phyloP scores from a whole-genome alignment of 1,140 invertebrate species.

The Polypedilum vanderplanki region DNA sequence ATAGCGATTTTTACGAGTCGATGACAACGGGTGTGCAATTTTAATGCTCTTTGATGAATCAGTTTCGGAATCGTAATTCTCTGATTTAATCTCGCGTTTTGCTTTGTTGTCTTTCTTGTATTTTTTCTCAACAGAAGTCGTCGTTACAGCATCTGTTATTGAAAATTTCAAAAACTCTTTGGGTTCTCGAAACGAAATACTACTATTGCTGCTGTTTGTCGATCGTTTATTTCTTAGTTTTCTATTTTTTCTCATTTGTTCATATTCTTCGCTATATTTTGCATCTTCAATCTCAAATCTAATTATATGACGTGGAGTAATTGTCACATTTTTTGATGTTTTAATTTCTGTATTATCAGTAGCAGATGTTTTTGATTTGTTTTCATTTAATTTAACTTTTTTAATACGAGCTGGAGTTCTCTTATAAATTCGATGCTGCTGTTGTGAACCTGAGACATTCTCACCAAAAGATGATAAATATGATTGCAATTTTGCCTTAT shows the following conservation, averaged over 20 bases:
- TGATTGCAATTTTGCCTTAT: not conserved
- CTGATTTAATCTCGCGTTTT: not conserved
- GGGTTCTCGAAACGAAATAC: not conserved
- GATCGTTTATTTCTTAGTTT: not conserved
- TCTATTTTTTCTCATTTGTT: not conserved
- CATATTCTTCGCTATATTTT: conserved; percentile 22
- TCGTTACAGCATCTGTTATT: not conserved
- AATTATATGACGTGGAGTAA: not conserved
- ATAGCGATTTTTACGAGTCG: not conserved
- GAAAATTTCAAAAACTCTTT: conserved; percentile 5
- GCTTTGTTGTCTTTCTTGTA: not conserved
- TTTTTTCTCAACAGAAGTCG: not conserved
- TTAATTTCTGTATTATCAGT: not conserved
- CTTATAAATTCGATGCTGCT: not conserved
- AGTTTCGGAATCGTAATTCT: not conserved
- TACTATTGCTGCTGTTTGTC: not conserved
- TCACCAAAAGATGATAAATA: conserved; percentile 12
- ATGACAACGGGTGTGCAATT: conserved; percentile 15
- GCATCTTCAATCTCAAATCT: conserved; percentile 18
- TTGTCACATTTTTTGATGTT: not conserved
- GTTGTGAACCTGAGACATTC: not conserved
- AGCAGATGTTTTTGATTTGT: not conserved
- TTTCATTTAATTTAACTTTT: not conserved
- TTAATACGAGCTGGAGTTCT: not conserved
- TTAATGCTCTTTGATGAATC: not conserved